Base-by-base conservation (phyloP, 2,113 vertebrate genomes). In the Nibea coibor region DNA sequence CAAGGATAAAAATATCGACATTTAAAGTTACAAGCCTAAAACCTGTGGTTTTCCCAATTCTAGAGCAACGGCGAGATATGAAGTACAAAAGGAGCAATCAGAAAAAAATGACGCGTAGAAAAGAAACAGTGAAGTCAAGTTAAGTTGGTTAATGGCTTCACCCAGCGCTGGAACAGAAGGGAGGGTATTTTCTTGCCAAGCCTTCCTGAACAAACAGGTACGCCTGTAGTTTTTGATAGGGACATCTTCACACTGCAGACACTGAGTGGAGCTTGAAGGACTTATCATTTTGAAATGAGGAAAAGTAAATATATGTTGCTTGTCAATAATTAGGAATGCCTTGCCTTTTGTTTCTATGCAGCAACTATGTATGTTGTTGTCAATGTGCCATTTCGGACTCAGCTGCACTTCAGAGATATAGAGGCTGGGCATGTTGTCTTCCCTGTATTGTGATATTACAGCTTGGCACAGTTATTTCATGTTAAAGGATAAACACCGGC, bases 261-360 rank as follows among this genome's bases (percentile, higher is more conserved):
- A 84, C 84, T 79, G 88, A 91, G 84, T 77, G 88, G 76, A 72
- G 89, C 91, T 92, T 90, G 88, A 92, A 91, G 86, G 90, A 92
- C 91, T 91, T 94, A 93, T 94, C 93, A 63, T 87, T 92, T 84
- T 89, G 83, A 93, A 93, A 92, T 84, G 92, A 87, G 89, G 91
- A 84, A 92, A 90, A 93, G 91, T 93, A 93, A 94, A 92, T 93
- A 92, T 93, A 92, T 92, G 93, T 94, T 91, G 89, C 91, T 92
- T 93, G 93, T 94, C 93, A 94, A 93, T 94, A 93, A 93, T 93
- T 94, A 93, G 90, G 87, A 90, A 92, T 90, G 88, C 87, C 73
- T 90, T n/a, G 77, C 86, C 91, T 92, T 92, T 94, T 94, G 93
- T 93, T 92, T 92, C 89, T 85, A 87, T 86, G 90, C 91, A 83